phyloP scores from a whole-genome alignment of 2,888 invertebrate genomes.

The Aphidoletes aphidimyza region DNA sequence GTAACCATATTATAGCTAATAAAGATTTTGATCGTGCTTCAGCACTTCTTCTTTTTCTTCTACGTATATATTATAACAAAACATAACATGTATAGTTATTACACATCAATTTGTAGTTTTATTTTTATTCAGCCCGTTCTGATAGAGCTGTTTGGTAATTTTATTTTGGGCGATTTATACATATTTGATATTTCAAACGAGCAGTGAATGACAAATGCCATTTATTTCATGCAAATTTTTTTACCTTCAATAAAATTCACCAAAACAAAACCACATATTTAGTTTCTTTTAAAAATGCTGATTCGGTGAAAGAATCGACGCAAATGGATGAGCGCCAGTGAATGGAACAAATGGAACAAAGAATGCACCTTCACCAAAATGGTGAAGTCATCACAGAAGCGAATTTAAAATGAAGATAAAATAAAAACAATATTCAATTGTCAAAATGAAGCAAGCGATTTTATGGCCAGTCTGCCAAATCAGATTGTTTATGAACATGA shows the following conservation, averaged over 20 bases:
- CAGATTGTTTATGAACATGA: neutral
- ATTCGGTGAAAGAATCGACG: neutral
- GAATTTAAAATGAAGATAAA: neutral
- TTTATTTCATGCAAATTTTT: neutral
- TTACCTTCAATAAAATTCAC: neutral
- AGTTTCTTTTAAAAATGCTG: neutral
- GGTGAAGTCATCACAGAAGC: neutral
- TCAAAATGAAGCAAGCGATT: neutral
- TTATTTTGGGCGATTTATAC: neutral
- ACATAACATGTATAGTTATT: no score
- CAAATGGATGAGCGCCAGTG: neutral
- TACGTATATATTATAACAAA: neutral
- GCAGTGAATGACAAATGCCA: neutral
- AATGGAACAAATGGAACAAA: neutral
- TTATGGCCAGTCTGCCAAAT: no score
- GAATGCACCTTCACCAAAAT: neutral
- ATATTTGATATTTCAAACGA: neutral
- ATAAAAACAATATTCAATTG: neutral
- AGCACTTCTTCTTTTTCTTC: neutral
- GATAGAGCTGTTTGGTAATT: neutral
- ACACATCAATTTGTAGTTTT: neutral
- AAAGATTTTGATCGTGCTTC: constrained; percentile 22
- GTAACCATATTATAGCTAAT: constrained; percentile 39
- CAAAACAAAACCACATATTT: neutral
- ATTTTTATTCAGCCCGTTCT: neutral